These are phyloP conservation scores for Engraulis encrasicolus DNA, from an alignment of 2,113 vertebrate genomes.

Conservation along the genomic window DNA sequence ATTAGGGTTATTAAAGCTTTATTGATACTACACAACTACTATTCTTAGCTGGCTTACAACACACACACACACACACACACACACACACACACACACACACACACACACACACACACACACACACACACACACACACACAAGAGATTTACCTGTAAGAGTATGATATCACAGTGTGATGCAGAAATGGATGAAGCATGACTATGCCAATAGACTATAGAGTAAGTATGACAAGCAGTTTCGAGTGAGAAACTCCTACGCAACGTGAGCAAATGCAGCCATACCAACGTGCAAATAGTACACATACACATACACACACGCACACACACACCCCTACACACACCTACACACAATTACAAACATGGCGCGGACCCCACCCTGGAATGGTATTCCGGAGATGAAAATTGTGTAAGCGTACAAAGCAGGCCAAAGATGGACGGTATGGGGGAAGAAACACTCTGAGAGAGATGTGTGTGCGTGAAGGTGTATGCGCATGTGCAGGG, in stretches of 20 bases:
- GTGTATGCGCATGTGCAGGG: no score
- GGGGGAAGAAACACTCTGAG: background rate
- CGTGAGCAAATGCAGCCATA: no score
- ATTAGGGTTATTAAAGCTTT: no score
- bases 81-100: background rate
- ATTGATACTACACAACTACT: no score
- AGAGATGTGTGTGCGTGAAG: slow-evolving; percentile 27
- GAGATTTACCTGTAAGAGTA: no score
- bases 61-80: background rate
- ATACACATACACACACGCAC: background rate
- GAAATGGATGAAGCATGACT: no score
- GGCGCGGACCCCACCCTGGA: background rate
- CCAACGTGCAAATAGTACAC: background rate
- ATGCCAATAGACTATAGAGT: no score
- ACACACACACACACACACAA: background rate
- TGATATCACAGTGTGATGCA: no score
- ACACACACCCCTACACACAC: background rate
- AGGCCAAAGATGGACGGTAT: background rate
- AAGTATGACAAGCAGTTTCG: no score
- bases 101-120: background rate
- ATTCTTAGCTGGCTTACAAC: no score
- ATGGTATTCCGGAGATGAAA: background rate
- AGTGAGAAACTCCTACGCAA: no score
- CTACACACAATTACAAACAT: background rate
- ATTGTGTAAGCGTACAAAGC: background rate